Percentiles rank a stretch among this genome's conserved stretches.
These are phyloP conservation scores for Drosophila meridionalis DNA, from an alignment of 2,888 invertebrate species.

Conservation along the genomic window DNA sequence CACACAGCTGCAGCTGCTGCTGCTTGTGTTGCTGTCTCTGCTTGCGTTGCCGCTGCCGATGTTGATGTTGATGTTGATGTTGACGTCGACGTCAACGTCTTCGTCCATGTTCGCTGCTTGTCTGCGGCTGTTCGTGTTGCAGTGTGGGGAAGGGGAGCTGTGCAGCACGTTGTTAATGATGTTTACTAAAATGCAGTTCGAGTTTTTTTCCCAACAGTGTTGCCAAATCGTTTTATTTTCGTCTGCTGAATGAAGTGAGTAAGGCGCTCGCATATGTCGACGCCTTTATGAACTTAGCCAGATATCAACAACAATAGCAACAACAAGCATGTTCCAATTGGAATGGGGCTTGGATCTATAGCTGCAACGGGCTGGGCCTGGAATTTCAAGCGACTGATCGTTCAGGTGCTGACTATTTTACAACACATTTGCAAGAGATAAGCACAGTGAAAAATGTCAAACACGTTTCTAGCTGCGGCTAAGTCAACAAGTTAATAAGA, in stretches of 20 bases:
- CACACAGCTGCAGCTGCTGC: conserved; percentile 57
- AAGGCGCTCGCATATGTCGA: conserved; percentile 64
- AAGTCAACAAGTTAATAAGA: conserved; percentile 66
- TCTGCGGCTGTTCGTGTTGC: conserved; percentile 38
- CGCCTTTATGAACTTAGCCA: conserved; percentile 51
- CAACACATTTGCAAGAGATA: conserved; percentile 59
- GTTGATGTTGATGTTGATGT: conserved; percentile 29
- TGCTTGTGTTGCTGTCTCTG: conserved; percentile 8
- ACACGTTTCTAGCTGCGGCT: conserved; percentile 61
- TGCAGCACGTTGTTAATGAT: conserved; percentile 48
- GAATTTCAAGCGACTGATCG: conserved; percentile 43
- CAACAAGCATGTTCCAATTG: conserved; percentile 32
- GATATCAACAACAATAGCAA: conserved; percentile 27
- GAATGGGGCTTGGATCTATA: conserved; percentile 6
- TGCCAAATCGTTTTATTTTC: conserved; percentile 69
- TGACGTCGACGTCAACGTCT: conserved; percentile 15
- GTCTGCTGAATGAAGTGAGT: conserved; percentile 47
- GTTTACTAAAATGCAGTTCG: conserved; percentile 71
- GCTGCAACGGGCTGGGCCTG: conserved; percentile 38
- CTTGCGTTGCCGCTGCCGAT: conserved; percentile 13
- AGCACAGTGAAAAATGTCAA: conserved; percentile 68
- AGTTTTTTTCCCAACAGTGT: conserved; percentile 71
- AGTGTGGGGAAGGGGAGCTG: conserved; percentile 23
- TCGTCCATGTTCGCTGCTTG: conserved; percentile 22
- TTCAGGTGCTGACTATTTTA: conserved; percentile 52